Conservation (phyloP, 2,797 vertebrate genomes). For the Microhierax caerulescens region DNA sequence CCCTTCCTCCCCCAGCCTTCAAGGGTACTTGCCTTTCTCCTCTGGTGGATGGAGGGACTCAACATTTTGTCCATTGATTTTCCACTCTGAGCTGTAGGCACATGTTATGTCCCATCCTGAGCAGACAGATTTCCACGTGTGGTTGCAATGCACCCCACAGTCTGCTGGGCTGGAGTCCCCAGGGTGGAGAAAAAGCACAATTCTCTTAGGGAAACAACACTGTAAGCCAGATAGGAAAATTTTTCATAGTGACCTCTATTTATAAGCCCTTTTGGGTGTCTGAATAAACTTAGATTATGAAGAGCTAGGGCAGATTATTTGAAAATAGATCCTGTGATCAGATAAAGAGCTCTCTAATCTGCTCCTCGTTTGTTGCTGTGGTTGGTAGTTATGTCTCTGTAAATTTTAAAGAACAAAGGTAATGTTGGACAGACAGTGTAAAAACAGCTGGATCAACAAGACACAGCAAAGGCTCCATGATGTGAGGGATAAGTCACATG, state of each 20-base stretch:
- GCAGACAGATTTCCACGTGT: background rate
- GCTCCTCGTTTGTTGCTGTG: background rate
- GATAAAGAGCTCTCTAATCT: background rate
- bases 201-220: background rate
- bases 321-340: background rate
- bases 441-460: conserved; percentile 7
- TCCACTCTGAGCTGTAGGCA: background rate
- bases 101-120: background rate
- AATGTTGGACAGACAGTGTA: background rate
- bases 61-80: background rate
- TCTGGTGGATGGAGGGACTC: background rate
- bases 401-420: background rate
- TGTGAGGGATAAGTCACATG: background rate
- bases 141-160: rapidly evolving
- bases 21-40: background rate
- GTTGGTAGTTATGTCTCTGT: background rate
- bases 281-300: background rate
- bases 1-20: background rate
- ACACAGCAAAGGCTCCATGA: background rate
- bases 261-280: background rate
- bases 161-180: background rate
- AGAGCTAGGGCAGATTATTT: background rate
- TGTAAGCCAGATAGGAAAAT: background rate
- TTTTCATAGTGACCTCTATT: background rate
- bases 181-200: background rate